phyloP scores from a whole-genome alignment of 1,140 invertebrate species.

The Planococcus citri region DNA sequence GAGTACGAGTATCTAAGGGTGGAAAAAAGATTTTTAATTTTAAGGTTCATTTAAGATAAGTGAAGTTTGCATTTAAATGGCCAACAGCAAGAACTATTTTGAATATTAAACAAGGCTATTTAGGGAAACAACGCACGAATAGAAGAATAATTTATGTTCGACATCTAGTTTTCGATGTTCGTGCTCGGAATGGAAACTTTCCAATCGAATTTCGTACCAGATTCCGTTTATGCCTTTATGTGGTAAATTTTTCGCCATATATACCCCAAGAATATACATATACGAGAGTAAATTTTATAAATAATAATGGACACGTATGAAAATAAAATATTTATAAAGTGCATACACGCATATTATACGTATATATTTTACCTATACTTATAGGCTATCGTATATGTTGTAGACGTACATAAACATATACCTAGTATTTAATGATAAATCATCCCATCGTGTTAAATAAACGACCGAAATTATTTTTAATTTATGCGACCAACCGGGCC shows the following conservation, averaged over 20 bases:
- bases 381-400: too few relatives aligned
- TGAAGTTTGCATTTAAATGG: conserved; percentile 19
- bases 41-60: conserved; percentile 16
- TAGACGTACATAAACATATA: too few relatives aligned
- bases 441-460: not conserved
- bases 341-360: too few relatives aligned
- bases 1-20: too few relatives aligned
- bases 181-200: conserved; percentile 16
- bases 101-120: conserved; percentile 19
- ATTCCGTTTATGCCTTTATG: conserved; percentile 13
- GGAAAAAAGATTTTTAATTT: conserved; percentile 14
- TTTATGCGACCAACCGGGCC: not conserved
- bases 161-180: conserved; percentile 19
- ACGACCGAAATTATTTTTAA: not conserved
- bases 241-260: not conserved
- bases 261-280: not conserved
- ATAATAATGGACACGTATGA: not conserved
- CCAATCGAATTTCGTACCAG: conserved; percentile 14
- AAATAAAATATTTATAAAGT: conserved; percentile 9
- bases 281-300: not conserved
- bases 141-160: conserved; percentile 20
- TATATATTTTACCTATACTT: too few relatives aligned
- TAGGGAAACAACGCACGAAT: conserved; percentile 18
- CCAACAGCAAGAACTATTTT: conserved; percentile 15
- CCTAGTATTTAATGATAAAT: not conserved